Evolutionary conservation across 2,113 vertebrate species (phyloP), one percentile per base, ranked within the genome.

Genomic region (Macroglossus sobrinus): DNA sequence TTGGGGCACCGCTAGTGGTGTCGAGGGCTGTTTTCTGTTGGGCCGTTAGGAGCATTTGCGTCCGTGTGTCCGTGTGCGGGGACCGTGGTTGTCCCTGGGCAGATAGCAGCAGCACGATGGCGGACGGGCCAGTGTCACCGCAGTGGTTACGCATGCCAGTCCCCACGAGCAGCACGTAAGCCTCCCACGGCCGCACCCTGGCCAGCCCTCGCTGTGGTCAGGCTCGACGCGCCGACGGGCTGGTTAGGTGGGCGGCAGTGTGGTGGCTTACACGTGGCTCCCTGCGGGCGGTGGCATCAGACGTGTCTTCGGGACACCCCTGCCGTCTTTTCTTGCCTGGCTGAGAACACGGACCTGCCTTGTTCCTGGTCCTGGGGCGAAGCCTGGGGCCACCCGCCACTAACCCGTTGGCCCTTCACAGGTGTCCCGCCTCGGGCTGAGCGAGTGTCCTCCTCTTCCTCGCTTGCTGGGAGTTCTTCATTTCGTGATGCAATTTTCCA

Each of bases 41-140:
- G 59, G 47, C 35, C 8, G 0, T 28, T 40, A n/a, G 14, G 1
- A 0, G 11, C 21, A 0, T 4, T 14, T 2, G 2, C 7, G 18
- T 72, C 2, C 21, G 4, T 0, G 35, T 22, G 35, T 50, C 2
- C 43, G 28, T 84, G 16, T 12, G 33, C 55, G 22, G 12, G 12
- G 7, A 24, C 38, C 12, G 47, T 66, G 13, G 4, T 28, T 86
- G 24, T 57, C 45, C 47, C 12, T 11, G 59, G 47, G 69, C 43
- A 35, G 28, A 66, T 35, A 14, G 45, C 35, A 0, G 6, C 14
- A 2, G 6, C 4, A 1, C 12, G 19, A 76, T 11, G 38, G 35
- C 47, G 22, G 33, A 45, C 43, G 4, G 14, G 14, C 40, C 40
- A 16, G 3, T 4, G 26, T 43, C 40, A 30, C 40, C 71, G 16